These are phyloP conservation scores for Elanoides forficatus DNA, from an alignment of 2,113 vertebrate genomes.

Conservation along the genomic window DNA sequence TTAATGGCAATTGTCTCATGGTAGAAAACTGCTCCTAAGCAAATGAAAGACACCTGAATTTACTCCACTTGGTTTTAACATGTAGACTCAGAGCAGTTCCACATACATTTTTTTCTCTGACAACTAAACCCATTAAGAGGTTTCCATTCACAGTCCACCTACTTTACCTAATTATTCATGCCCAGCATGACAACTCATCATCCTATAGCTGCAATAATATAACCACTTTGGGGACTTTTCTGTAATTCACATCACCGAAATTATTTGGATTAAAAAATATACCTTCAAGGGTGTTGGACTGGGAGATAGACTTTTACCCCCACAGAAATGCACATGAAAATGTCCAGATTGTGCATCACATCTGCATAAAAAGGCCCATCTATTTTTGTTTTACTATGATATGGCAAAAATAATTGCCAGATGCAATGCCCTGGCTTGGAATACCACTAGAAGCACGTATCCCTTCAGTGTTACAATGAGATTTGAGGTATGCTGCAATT, in stretches of 20 bases:
- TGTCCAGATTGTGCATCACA: background rate
- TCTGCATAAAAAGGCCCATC: background rate
- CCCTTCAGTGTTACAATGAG: background rate
- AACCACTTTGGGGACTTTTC: background rate
- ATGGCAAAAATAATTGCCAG: background rate
- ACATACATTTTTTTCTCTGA: background rate
- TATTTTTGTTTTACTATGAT: background rate
- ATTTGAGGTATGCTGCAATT: background rate
- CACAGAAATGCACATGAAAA: background rate
- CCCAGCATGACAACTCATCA: background rate
- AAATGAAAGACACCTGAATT: background rate
- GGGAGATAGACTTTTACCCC: background rate
- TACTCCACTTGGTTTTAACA: background rate
- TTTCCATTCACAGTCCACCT: background rate
- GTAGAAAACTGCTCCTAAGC: background rate
- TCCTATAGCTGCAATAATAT: background rate
- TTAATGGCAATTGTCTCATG: background rate
- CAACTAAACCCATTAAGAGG: background rate
- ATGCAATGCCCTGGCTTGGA: background rate
- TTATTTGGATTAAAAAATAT: background rate
- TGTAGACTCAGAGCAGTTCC: background rate
- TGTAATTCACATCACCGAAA: background rate
- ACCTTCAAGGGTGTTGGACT: background rate
- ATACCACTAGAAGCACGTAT: background rate
- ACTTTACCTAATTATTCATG: background rate